Conservation (phyloP, 2,888 invertebrate species). For the Caenorhabditis sp. region DNA sequence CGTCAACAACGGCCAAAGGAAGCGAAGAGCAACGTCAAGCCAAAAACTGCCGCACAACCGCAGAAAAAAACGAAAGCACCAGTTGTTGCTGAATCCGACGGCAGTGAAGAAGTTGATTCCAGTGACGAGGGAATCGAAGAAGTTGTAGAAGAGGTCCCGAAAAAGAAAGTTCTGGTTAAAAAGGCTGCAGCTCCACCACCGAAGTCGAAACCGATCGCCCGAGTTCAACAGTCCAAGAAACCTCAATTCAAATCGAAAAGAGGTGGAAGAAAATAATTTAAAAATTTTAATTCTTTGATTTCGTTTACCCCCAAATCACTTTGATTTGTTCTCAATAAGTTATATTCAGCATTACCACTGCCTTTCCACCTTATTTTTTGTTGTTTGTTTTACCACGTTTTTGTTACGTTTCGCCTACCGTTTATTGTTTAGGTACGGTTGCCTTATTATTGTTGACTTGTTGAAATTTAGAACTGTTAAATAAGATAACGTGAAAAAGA, state of each 20-base stretch:
- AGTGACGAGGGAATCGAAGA: constrained; percentile 56
- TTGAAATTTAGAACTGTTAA: neutral
- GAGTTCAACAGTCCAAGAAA: constrained; percentile 24
- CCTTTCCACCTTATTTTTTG: neutral
- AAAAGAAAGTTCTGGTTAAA: constrained; percentile 41
- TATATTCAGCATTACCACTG: neutral
- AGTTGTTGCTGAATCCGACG: constrained; percentile 34
- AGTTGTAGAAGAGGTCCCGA: constrained; percentile 44
- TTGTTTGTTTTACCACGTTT: constrained; percentile 2
- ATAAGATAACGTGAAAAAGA: neutral
- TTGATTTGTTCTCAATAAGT: neutral
- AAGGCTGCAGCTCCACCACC: constrained; percentile 14
- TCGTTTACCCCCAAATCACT: neutral
- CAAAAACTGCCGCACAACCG: constrained; percentile 12
- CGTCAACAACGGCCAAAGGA: constrained; percentile 9
- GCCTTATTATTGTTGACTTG: neutral
- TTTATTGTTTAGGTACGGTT: neutral
- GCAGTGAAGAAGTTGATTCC: constrained; percentile 49
- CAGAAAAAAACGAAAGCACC: constrained; percentile 18
- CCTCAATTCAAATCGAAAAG: constrained; percentile 30
- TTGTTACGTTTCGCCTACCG: neutral
- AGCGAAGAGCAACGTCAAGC: constrained; percentile 13
- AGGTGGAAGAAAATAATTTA: constrained; percentile 18
- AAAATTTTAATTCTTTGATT: neutral
- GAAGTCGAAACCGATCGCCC: constrained; percentile 14